These are phyloP conservation scores for Ennomos erosarius DNA, from an alignment of 2,888 invertebrate genomes.

Conservation along the genomic window DNA sequence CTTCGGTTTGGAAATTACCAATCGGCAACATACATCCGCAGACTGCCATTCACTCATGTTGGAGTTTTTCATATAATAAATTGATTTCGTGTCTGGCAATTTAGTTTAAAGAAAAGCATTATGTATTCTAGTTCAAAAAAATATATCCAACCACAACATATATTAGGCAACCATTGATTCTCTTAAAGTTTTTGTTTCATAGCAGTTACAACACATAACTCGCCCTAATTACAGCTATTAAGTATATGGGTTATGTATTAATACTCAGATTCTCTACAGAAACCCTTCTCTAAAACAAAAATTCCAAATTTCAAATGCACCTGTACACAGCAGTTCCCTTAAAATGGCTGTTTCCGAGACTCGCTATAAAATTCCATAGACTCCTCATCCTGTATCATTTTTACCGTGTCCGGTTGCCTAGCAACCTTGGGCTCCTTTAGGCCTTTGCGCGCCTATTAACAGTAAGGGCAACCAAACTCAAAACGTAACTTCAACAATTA, in stretches of 20 bases:
- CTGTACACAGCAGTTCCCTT: slow-evolving; percentile 16
- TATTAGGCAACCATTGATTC: too few species aligned
- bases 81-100: not conserved
- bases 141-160: too few species aligned
- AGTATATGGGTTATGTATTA: too few species aligned
- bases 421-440: slow-evolving; percentile 53
- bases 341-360: not conserved
- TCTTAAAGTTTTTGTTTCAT: too few species aligned
- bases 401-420: slow-evolving; percentile 54
- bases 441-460: slow-evolving; percentile 34
- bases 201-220: too few species aligned
- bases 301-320: slow-evolving; percentile 14
- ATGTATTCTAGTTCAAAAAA: not conserved
- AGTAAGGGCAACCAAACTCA: slow-evolving; percentile 11
- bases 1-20: slow-evolving; percentile 28
- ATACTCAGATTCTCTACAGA: too few species aligned
- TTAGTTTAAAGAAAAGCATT: not conserved
- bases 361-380: slow-evolving; percentile 18
- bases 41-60: slow-evolving; percentile 42
- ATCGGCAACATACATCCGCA: slow-evolving; percentile 38
- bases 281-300: too few species aligned
- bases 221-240: too few species aligned
- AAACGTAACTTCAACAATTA: too few species aligned
- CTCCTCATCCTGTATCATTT: slow-evolving; percentile 8
- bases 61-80: slow-evolving; percentile 26